Base-by-base conservation (phyloP, 1,140 invertebrate species). In the Maconellicoccus hirsutus region DNA sequence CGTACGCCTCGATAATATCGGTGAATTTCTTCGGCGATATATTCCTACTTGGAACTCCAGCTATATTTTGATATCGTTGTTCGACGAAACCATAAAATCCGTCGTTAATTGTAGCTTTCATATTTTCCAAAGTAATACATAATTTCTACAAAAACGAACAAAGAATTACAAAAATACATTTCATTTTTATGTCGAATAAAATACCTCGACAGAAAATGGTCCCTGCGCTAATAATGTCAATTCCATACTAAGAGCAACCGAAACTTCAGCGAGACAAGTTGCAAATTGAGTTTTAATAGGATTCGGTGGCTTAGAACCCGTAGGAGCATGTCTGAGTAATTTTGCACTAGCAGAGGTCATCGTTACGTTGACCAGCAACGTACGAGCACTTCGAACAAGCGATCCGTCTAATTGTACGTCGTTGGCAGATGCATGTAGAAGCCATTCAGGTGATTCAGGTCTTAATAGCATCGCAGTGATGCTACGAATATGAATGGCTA, bases 401-500 rank as follows among this genome's bases (percentile, higher is more conserved):
- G 85, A 88, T 0, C 90, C 89, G 79, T 93, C 91, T 29, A 93
- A 80, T 75, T 86, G 86, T 0, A 94, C 79, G 76, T 90, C 88
- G 72, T 86, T 86, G 1, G 89, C 86, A 27, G 87, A 88, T 16
- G 87, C 84, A 80, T 91, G 88, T 69, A 74, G 42, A 29, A 91
- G 81, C 84, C 88, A 92, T 22, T 89, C 86, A 66, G 87, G 86
- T 70, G 79, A 80, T 75, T 82, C 80, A 42, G 84, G 82, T 70
- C 84, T 82, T 72, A 91, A 82, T 66, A 88, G 80, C 74, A 90
- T 85, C 10, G 92, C 82, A 72, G 87, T 91, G 73, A 92, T 84
- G 77, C 93, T 92, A 74, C 89, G 86, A 29, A 94, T 83, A 76
- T 92, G 89, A 25, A 95, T 85, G n/a, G 89, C 89, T 85, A 92